phyloP scores from a whole-genome alignment of 1,140 invertebrate species.

The Maconellicoccus hirsutus region DNA sequence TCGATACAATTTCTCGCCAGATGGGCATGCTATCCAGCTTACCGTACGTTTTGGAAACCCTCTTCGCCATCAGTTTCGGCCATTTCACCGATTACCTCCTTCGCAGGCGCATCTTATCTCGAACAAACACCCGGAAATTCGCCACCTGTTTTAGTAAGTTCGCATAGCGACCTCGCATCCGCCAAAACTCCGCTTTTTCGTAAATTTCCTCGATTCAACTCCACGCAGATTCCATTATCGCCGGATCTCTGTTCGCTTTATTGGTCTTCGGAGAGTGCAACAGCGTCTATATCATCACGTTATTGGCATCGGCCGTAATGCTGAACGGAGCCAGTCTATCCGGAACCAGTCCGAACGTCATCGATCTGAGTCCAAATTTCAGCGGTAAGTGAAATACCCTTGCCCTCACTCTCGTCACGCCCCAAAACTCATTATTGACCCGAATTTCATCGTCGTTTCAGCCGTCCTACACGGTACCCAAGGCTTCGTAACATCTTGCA shows the following conservation, averaged over 20 bases:
- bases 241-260: neutral
- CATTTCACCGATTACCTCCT: neutral
- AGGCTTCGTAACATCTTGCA: neutral
- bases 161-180: too few relatives aligned
- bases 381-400: conserved; percentile 13
- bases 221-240: neutral
- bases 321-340: neutral
- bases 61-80: neutral
- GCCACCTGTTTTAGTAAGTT: neutral
- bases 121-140: neutral
- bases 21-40: conserved; percentile 5
- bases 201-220: neutral
- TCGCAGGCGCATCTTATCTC: neutral
- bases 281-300: neutral
- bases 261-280: neutral
- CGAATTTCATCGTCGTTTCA: neutral
- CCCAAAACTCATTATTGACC: too few relatives aligned
- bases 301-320: neutral
- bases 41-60: neutral
- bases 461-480: neutral
- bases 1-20: neutral
- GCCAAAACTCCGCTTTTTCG: neutral
- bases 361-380: conserved; percentile 13
- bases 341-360: neutral
- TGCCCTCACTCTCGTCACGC: too few relatives aligned